phyloP scores from a whole-genome alignment of 1,140 invertebrate genomes.

The Trigoniulus corallinus region DNA sequence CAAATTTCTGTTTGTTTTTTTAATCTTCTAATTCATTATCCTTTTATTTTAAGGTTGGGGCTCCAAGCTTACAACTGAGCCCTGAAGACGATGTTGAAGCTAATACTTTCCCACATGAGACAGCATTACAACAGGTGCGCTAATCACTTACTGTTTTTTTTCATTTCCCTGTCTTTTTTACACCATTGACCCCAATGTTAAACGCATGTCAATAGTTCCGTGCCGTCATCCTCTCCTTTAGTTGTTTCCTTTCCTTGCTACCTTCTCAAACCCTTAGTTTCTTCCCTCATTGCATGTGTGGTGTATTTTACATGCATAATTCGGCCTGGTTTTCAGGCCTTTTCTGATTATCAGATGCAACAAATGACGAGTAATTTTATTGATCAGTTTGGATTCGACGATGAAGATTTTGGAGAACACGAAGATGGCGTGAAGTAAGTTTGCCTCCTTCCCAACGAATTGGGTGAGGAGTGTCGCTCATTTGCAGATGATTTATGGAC shows the following conservation, averaged over 20 bases:
- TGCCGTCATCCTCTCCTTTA: neutral
- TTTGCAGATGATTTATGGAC: neutral
- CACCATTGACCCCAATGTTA: neutral
- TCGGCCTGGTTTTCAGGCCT: slow-evolving; percentile 28
- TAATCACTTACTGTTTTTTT: slow-evolving; percentile 7
- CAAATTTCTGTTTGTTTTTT: too few relatives aligned
- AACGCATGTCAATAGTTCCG: neutral
- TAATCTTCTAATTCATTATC: too few relatives aligned
- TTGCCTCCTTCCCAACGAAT: neutral
- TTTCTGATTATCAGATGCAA: slow-evolving; percentile 40
- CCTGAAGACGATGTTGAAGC: slow-evolving; percentile 37
- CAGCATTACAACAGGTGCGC: slow-evolving; percentile 37
- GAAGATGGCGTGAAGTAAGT: slow-evolving; percentile 40
- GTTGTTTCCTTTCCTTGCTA: neutral
- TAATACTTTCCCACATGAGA: slow-evolving; percentile 35
- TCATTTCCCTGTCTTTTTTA: slow-evolving; percentile 1
- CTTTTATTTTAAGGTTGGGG: slow-evolving; percentile 19
- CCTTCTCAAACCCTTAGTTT: too few relatives aligned
- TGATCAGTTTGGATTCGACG: slow-evolving; percentile 44
- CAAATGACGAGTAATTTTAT: slow-evolving; percentile 40
- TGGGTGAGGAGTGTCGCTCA: neutral
- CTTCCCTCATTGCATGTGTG: slow-evolving; percentile 2
- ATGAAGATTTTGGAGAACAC: slow-evolving; percentile 44
- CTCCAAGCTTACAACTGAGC: slow-evolving; percentile 26
- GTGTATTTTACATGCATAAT: neutral